phyloP scores from a whole-genome alignment of 2,797 vertebrate genomes.

The Tragelaphus eurycerus region DNA sequence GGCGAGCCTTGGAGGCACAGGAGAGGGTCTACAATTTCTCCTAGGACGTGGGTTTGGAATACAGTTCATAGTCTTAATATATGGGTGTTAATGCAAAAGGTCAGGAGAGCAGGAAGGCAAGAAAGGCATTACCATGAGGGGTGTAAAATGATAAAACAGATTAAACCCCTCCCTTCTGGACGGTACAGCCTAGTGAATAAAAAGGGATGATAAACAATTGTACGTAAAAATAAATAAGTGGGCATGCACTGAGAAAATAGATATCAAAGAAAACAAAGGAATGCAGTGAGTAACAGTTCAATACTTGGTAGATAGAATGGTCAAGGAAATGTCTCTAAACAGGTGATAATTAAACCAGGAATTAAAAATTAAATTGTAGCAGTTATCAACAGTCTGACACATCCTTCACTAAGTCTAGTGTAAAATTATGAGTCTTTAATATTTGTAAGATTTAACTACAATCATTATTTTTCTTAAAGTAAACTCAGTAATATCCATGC shows the following conservation, averaged over 20 bases:
- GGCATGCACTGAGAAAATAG: not conserved
- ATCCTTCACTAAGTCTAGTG: not conserved
- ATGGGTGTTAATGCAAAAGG: not conserved
- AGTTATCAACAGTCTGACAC: not conserved
- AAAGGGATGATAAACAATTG: not conserved
- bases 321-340: not conserved
- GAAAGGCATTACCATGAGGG: not conserved
- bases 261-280: not conserved
- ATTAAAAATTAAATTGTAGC: not conserved
- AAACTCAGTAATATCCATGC: not conserved
- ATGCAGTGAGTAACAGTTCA: not conserved
- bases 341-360: not conserved
- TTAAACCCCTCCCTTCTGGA: not conserved
- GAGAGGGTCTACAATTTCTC: not conserved
- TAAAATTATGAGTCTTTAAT: not conserved
- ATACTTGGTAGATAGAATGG: not conserved
- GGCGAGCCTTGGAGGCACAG: not conserved
- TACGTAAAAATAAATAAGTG: not conserved
- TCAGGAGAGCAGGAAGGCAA: not conserved
- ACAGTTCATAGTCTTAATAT: not conserved
- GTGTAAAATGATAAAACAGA: not conserved
- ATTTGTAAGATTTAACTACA: not conserved
- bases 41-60: not conserved
- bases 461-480: conserved; percentile 8
- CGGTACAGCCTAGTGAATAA: not conserved